Conservation (phyloP, 2,888 invertebrate genomes). For the Podotricha telesiphe region DNA sequence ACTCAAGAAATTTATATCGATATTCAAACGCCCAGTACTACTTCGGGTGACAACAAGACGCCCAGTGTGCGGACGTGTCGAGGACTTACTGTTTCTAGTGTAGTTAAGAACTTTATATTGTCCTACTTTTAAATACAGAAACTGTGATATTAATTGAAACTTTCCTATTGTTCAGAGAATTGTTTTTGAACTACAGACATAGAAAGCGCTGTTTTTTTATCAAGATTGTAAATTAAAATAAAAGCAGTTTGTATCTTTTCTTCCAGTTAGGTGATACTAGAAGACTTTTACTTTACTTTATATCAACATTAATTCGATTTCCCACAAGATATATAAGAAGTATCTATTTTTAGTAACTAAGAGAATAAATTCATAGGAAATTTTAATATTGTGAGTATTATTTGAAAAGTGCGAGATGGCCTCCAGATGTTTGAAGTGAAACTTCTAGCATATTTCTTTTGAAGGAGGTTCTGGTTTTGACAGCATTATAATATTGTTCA, state of each 20-base stretch:
- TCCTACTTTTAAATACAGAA: slow-evolving; percentile 80
- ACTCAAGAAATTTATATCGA: slow-evolving; percentile 85
- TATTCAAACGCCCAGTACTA: slow-evolving; percentile 88
- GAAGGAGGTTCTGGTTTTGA: background rate
- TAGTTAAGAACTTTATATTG: slow-evolving; percentile 75
- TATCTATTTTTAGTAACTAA: background rate
- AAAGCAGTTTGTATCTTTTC: slow-evolving; percentile 7
- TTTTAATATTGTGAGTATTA: background rate
- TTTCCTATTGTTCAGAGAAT: slow-evolving; percentile 25
- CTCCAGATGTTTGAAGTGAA: background rate
- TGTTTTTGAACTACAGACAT: slow-evolving; percentile 63
- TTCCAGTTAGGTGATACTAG: background rate
- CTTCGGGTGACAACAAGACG: slow-evolving; percentile 89
- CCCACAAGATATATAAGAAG: no score
- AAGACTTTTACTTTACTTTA: no score
- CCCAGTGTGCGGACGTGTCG: slow-evolving; percentile 79
- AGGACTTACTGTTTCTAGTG: slow-evolving; percentile 85
- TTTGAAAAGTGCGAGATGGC: background rate
- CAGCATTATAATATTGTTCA: slow-evolving; percentile 15
- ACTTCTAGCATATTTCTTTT: background rate
- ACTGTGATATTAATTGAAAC: slow-evolving; percentile 71
- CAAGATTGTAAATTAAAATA: slow-evolving; percentile 23
- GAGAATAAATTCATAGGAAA: background rate
- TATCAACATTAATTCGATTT: no score
- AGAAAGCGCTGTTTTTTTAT: slow-evolving; percentile 53